Conservation (phyloP, 2,888 invertebrate genomes). For the Podotricha telesiphe region DNA sequence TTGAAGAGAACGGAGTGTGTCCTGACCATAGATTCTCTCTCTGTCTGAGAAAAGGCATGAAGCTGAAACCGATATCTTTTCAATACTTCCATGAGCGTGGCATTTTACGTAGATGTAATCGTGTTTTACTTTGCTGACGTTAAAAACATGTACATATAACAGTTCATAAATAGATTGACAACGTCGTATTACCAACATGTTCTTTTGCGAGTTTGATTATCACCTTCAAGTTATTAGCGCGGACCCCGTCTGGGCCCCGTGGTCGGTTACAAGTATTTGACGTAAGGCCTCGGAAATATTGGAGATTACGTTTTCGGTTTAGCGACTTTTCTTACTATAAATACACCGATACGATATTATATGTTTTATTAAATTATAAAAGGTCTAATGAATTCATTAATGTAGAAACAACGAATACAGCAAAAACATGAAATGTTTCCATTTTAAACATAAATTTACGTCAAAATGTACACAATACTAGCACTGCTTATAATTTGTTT, state of each 20-base stretch:
- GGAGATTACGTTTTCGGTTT: constrained; percentile 21
- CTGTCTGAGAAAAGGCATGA: too few species aligned
- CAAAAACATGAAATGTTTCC: neutral
- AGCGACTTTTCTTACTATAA: neutral
- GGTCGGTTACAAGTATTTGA: constrained; percentile 49
- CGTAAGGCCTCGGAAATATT: constrained; percentile 43
- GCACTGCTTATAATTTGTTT: constrained; percentile 26
- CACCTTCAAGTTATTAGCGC: constrained; percentile 63
- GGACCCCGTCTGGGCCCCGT: constrained; percentile 50
- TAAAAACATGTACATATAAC: neutral
- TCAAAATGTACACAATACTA: constrained; percentile 20
- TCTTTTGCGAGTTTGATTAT: constrained; percentile 60
- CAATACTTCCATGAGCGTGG: neutral
- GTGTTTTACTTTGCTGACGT: neutral
- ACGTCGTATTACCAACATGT: constrained; percentile 32
- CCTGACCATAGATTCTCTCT: too few species aligned
- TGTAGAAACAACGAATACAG: neutral
- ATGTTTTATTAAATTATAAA: neutral
- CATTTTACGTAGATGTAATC: neutral
- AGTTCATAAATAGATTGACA: constrained; percentile 5
- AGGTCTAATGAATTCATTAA: neutral
- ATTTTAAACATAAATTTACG: constrained; percentile 21
- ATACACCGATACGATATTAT: too few species aligned
- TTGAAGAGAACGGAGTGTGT: too few species aligned
- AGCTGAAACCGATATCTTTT: neutral